A percentile compares a stretch with the other conserved stretches of the same genome.
Conservation (phyloP, 1,140 invertebrate genomes). For the Rhyacophila brunnea region DNA sequence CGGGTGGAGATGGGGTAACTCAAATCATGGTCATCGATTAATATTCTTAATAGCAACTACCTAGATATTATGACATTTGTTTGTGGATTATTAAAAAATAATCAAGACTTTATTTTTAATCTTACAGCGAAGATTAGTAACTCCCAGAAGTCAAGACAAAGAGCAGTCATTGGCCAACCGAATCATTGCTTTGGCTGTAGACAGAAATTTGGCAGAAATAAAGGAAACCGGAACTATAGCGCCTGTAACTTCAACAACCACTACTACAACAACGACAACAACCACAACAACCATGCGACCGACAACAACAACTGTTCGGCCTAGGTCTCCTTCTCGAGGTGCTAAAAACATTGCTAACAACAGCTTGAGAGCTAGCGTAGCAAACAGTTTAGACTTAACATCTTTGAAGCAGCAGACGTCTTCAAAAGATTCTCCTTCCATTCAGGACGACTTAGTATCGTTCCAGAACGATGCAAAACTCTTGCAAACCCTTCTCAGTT, state of each 20-base stretch:
- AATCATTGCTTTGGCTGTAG: slow-evolving; percentile 53
- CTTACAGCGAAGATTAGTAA: slow-evolving; percentile 22
- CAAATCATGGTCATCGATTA: too few species aligned
- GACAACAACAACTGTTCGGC: slow-evolving; percentile 38
- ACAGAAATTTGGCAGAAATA: slow-evolving; percentile 51
- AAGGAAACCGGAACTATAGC: slow-evolving; percentile 34
- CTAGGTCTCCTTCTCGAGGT: slow-evolving; percentile 26
- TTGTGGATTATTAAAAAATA: background rate
- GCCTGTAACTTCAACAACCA: slow-evolving; percentile 21
- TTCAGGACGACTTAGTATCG: slow-evolving; percentile 51
- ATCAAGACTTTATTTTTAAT: background rate
- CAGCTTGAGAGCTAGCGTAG: background rate
- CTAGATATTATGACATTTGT: too few species aligned
- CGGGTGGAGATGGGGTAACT: too few species aligned
- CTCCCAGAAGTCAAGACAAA: slow-evolving; percentile 9
- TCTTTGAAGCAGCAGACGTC: background rate
- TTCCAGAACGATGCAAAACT: slow-evolving; percentile 54
- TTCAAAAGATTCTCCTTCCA: slow-evolving; percentile 38
- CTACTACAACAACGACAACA: slow-evolving; percentile 28
- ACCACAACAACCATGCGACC: slow-evolving; percentile 25
- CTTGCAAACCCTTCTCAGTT: slow-evolving; percentile 48
- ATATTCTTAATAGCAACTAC: too few species aligned
- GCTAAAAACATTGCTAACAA: slow-evolving; percentile 34
- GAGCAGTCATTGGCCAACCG: slow-evolving; percentile 51
- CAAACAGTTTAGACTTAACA: slow-evolving; percentile 14